Evolutionary conservation across 2,797 vertebrate species (phyloP), one percentile per base, ranked within the genome.

Genomic region (Alcedo quadribrachys): DNA sequence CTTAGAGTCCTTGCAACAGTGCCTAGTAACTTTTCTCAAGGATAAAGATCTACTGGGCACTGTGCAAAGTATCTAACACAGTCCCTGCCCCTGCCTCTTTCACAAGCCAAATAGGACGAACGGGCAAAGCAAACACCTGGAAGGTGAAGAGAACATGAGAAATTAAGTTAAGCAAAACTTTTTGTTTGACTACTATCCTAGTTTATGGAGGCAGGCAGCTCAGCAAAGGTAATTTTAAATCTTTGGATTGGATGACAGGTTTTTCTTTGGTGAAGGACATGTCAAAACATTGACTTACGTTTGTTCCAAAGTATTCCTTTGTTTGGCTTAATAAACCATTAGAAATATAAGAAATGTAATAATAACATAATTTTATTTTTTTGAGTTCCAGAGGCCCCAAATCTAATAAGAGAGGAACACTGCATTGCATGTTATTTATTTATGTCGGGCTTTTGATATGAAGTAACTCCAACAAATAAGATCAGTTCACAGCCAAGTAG

Each of bases 331-430:
- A 77, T 81, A 78, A 92, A 85, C 20, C 58, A 87, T 77, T 85
- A 82, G 62, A 71, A 87, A 90, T 32, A 91, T 70, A 93, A 92
- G 35, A 85, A 92, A 88, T 88, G 14, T 61, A 92, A 84, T 92
- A 93, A 81, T 77, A 79, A 15, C 43, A 25, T 94, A 85, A 95
- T 92, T 89, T 40, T 89, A 69, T 92, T 89, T 94, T 93, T 89
- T 84, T 53, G 42, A 77, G 35, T 88, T 90, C 70, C 92, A 88
- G 77, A 90, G 54, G 60, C 76, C 57, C 30, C 48, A 91, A 83
- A 91, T 94, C 58, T 94, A 94, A 94, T 95, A 93, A 95, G 27
- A 81, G 25, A 70, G 30, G 82, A 92, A 74, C 69, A 89, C 37
- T 76, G 63, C 5, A 33, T 63, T 89, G 43, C 13, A 33, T 54